phyloP scores from a whole-genome alignment of 2,797 vertebrate genomes.

The Kryptolebias ocellatus region DNA sequence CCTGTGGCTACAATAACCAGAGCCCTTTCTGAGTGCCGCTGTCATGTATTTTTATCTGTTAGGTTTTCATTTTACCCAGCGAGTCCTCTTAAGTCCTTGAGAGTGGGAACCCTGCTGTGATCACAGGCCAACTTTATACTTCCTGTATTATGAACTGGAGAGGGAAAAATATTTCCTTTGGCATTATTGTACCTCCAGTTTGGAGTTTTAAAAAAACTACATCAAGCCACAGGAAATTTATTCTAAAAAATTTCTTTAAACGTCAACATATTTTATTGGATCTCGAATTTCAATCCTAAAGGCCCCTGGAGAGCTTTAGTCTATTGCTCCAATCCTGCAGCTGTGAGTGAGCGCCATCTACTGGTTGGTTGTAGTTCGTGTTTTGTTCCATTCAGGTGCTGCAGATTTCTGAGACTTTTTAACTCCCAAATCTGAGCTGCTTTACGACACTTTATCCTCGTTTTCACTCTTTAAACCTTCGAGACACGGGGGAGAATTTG shows the following conservation, averaged over 20 bases:
- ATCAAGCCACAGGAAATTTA: not conserved
- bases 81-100: not conserved
- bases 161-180: not conserved
- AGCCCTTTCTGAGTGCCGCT: not conserved
- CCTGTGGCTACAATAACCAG: not conserved
- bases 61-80: not conserved
- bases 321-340: conserved; percentile 4
- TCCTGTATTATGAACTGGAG: not conserved
- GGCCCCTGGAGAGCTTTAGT: not conserved
- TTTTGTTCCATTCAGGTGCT: too few species aligned
- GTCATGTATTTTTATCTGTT: not conserved
- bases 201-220: not conserved
- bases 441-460: too few species aligned
- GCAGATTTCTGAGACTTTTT: too few species aligned
- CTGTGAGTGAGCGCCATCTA: conserved; percentile 60
- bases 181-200: not conserved
- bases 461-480: too few species aligned
- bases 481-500: too few species aligned
- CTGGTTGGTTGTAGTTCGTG: conserved; percentile 17
- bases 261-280: not conserved
- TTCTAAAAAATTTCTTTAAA: not conserved
- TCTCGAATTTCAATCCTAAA: not conserved
- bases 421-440: too few species aligned
- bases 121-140: not conserved
- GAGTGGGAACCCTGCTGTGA: not conserved